A percentile compares a stretch with the other conserved stretches of the same genome.
phyloP scores from a whole-genome alignment of 2,113 vertebrate genomes.

The Amphiprion ocellaris region DNA sequence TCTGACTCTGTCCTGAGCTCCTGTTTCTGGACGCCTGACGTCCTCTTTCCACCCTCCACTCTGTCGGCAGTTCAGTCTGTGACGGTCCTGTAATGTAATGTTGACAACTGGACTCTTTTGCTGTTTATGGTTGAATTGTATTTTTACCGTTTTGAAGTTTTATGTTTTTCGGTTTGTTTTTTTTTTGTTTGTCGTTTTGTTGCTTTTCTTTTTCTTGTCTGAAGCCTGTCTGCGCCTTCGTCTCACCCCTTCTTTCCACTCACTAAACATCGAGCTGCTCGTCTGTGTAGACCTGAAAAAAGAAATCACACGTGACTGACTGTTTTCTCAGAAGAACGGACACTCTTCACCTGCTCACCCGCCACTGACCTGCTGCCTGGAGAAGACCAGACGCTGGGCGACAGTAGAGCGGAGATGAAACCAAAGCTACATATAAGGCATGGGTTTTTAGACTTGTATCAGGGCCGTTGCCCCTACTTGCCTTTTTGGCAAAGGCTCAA shows the following conservation, averaged over 20 bases:
- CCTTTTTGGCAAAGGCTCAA: conserved; percentile 53
- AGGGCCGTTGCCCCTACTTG: conserved; percentile 29
- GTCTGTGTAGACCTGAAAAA: conserved; percentile 39
- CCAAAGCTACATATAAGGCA: conserved; percentile 60
- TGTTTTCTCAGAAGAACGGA: conserved; percentile 35
- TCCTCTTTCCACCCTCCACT: conserved; percentile 43
- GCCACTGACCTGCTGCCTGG: conserved; percentile 31
- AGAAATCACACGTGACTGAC: background rate
- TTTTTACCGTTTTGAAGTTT: conserved; percentile 74
- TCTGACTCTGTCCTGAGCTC: conserved; percentile 48
- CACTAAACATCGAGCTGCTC: conserved; percentile 65
- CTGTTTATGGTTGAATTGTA: conserved; percentile 76
- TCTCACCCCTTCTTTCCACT: conserved; percentile 39
- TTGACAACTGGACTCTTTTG: conserved; percentile 80
- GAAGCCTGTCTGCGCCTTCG: conserved; percentile 72
- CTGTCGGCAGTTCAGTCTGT: conserved; percentile 61
- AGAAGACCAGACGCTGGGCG: conserved; percentile 38
- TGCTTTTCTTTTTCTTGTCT: conserved; percentile 41
- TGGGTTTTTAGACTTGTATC: conserved; percentile 27
- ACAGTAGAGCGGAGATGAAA: conserved; percentile 48
- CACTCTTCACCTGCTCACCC: conserved; percentile 18
- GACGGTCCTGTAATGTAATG: conserved; percentile 67
- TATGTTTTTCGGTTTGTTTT: conserved; percentile 51
- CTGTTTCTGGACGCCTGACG: conserved; percentile 47
- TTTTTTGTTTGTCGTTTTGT: conserved; percentile 46